Percentiles rank a stretch among this genome's conserved stretches.
Evolutionary conservation across 2,797 vertebrate species (phyloP).

Genomic region (Xiphorhynchus erythropygius): DNA sequence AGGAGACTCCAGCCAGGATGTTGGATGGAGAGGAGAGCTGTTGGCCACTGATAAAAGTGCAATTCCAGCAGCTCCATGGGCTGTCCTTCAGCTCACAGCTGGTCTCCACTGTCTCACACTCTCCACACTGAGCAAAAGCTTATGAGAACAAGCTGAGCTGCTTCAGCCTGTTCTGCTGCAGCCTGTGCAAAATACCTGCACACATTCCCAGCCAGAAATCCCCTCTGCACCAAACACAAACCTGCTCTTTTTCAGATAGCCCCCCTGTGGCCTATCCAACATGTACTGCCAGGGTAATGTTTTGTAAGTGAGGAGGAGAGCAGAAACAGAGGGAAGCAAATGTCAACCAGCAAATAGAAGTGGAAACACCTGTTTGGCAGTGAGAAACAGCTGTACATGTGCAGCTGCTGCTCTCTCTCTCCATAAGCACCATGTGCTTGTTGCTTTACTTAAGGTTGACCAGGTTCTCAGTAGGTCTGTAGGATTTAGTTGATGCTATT

Average conservation of each 20-base stretch:
- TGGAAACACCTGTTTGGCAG: conserved; percentile 1
- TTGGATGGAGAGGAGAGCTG: neutral
- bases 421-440: rapidly evolving
- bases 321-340: neutral
- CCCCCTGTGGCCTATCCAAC: neutral
- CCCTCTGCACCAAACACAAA: neutral
- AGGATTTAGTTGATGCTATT: conserved; percentile 33
- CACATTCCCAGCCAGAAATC: neutral
- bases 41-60: neutral
- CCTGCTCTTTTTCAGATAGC: neutral
- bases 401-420: neutral
- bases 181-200: neutral
- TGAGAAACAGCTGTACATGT: conserved; percentile 3
- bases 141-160: neutral
- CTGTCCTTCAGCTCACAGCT: neutral
- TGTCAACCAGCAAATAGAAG: neutral
- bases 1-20: neutral
- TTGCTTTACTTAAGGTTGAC: neutral
- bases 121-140: neutral
- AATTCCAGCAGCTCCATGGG: neutral
- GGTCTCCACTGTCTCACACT: neutral
- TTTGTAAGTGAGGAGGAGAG: neutral
- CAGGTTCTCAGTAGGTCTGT: neutral
- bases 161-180: neutral
- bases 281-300: neutral